These are phyloP conservation scores for Ambastaia sidthimunki DNA, from an alignment of 2,797 vertebrate genomes.

Conservation along the genomic window DNA sequence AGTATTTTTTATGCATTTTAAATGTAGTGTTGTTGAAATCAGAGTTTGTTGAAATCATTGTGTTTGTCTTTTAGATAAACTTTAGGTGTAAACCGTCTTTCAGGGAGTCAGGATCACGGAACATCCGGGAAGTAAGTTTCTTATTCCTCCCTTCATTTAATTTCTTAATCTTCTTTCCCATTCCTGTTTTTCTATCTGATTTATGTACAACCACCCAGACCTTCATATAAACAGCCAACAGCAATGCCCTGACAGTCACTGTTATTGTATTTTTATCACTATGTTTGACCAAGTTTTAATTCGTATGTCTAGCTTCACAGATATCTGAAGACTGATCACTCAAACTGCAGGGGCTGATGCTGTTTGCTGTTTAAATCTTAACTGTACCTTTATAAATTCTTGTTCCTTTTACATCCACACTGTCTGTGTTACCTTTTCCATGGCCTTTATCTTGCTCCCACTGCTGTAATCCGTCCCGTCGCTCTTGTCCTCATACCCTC, in stretches of 20 bases:
- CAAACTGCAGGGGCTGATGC: neutral
- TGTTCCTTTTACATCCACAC: conserved; percentile 6
- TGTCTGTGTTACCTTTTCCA: conserved; percentile 42
- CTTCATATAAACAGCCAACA: conserved; percentile 41
- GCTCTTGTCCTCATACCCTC: conserved; percentile 26
- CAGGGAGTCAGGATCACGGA: conserved; percentile 90
- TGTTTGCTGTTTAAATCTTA: conserved; percentile 43
- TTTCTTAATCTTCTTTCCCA: neutral
- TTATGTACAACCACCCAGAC: neutral
- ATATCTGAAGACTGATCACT: neutral
- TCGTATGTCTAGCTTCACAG: neutral
- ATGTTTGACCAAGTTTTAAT: neutral
- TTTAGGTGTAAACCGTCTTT: conserved; percentile 97
- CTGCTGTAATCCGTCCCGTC: conserved; percentile 35
- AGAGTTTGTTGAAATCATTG: too few species aligned
- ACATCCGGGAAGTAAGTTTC: conserved; percentile 87
- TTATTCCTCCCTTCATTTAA: neutral
- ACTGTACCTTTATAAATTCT: conserved; percentile 29
- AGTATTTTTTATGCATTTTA: neutral
- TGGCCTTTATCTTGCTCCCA: conserved; percentile 22
- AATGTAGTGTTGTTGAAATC: neutral
- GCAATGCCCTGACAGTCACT: neutral
- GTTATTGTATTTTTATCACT: neutral
- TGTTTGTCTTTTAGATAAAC: conserved; percentile 82
- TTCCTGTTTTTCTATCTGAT: conserved; percentile 32